Evolutionary conservation across 2,113 vertebrate genomes (phyloP), one percentile per base, ranked within the genome.

Genomic region (Rhizomys pruinosus): DNA sequence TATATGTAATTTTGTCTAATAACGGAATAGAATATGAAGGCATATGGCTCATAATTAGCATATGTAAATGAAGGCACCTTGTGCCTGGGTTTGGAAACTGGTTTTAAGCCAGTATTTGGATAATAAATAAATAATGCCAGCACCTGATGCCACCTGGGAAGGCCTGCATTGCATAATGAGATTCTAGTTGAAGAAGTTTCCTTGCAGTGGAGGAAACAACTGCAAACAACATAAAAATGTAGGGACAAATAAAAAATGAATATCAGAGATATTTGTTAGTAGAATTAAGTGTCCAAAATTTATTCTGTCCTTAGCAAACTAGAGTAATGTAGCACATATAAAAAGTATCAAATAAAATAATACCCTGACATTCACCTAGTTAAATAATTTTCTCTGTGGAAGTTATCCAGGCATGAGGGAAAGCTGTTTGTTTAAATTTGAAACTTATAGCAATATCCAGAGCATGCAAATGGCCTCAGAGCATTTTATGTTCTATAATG

Each of bases 381-480:
- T 34, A 89, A 39, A 47, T 84, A 79, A 52, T 96, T 93, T 93
- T 93, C 79, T 80, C 61, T 63, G 55, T 76, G 87, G 37, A 87
- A 91, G 25, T 76, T 39, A 91, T 25, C 44, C 91, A 81, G 61
- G 23, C 19, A 55, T 63, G 32, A 39, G n/a, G 7, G 29, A 84
- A 93, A 95, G 81, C 42, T 68, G 61, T 91, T 76, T 94, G 42
- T 93, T 63, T 92, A 47, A 92, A 91, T 88, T 89, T 92, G 22
- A 79, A 27, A n/a, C 39, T 76, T 61, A 66, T 23, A 37, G 42
- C 44, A 74, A 12, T 20, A 66, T 61, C 44, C 39, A 82, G 37
- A 86, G 19, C n/a, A 91, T 80, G n/a, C n/a, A 80, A 85, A 86
- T 81, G 17, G 78, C 29, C 84, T 93, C 17, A 89, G 59, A 64